Evolutionary conservation across 2,888 invertebrate species (phyloP).

Genomic region (Lasioglossum marginatum): DNA sequence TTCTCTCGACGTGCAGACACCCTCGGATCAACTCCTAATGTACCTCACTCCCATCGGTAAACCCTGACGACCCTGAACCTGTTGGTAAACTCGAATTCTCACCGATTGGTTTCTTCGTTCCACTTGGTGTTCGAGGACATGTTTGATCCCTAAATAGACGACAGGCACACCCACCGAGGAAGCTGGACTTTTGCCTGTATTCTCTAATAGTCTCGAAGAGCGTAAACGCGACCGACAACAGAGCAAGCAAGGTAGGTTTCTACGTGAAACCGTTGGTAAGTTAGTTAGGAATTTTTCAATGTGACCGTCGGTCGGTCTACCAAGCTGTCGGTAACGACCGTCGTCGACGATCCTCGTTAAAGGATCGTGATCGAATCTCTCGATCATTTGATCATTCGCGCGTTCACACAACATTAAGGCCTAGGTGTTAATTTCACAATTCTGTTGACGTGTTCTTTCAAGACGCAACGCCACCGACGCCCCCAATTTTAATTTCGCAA

Average conservation of each 20-base stretch:
- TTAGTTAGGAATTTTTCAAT: constrained; percentile 65
- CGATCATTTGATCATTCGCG: constrained; percentile 8
- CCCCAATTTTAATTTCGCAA: not conserved
- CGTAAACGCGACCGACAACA: constrained; percentile 12
- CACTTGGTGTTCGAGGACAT: not conserved
- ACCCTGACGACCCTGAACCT: not conserved
- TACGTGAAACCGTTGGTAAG: constrained; percentile 49
- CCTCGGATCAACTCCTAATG: not conserved
- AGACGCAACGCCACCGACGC: not conserved
- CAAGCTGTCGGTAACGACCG: constrained; percentile 17
- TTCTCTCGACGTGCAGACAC: constrained; percentile 9
- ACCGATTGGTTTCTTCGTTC: constrained; percentile 10
- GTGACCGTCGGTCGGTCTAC: constrained; percentile 52
- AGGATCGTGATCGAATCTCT: constrained; percentile 30
- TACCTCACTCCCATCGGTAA: not conserved
- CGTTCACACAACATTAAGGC: constrained; percentile 51
- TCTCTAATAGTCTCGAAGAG: not conserved
- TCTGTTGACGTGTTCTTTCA: not conserved
- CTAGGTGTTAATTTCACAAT: constrained; percentile 57
- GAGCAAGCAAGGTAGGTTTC: constrained; percentile 43
- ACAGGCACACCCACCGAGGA: not conserved
- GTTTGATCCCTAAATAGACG: not conserved
- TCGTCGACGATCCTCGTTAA: constrained; percentile 20
- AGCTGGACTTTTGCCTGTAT: constrained; percentile 16
- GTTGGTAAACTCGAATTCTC: not conserved